Conservation (phyloP, 2,113 vertebrate genomes). For the Ictalurus furcatus region DNA sequence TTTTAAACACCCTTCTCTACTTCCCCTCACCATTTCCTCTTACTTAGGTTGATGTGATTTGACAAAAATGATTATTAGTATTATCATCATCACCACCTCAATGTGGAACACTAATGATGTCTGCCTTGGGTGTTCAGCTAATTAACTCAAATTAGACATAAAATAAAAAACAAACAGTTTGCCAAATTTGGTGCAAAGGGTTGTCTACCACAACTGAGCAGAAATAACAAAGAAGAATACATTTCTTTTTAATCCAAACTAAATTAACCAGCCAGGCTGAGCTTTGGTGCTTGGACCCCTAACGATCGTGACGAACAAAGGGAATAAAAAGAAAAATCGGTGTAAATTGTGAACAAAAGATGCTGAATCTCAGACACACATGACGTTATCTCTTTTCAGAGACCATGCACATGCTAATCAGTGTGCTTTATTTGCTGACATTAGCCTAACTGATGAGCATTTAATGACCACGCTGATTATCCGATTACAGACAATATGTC, state of each 20-base stretch:
- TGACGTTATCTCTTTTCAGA: background rate
- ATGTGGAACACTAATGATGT: background rate
- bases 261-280: background rate
- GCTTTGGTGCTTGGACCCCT: background rate
- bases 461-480: conserved; percentile 45
- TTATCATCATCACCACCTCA: background rate
- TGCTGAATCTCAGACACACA: conserved; percentile 9
- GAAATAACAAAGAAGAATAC: background rate
- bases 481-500: conserved; percentile 28
- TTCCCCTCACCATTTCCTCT: background rate
- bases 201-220: no score
- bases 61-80: background rate
- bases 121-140: background rate
- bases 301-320: background rate
- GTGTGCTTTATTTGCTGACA: conserved; percentile 6
- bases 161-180: background rate
- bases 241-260: background rate
- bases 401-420: conserved; percentile 12
- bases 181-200: background rate
- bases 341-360: background rate
- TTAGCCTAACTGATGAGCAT: conserved; percentile 15
- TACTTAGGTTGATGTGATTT: background rate
- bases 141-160: background rate
- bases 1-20: background rate
- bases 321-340: background rate